These are phyloP conservation scores for Tetrapedia diversipes DNA, from an alignment of 2,888 invertebrate species.

Conservation along the genomic window DNA sequence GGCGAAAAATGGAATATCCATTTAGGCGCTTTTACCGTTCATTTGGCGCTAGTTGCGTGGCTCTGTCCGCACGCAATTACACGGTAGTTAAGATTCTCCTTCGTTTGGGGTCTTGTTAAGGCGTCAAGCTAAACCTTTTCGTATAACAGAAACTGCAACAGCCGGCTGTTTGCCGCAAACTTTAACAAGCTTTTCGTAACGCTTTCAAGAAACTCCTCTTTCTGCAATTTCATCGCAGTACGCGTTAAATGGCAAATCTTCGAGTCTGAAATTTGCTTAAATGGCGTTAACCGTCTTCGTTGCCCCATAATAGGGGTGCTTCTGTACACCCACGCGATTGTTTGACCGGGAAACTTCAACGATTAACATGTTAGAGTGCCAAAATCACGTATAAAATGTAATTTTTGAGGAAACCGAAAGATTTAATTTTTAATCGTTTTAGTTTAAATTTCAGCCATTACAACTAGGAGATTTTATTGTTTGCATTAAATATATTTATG, in stretches of 20 bases:
- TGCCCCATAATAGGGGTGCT: no score
- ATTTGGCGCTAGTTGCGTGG: constrained; percentile 29
- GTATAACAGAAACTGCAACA: constrained; percentile 34
- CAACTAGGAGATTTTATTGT: no score
- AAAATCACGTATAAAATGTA: no score
- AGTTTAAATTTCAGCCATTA: no score
- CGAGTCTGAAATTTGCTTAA: no score
- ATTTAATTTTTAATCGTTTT: no score
- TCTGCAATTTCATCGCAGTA: constrained; percentile 26
- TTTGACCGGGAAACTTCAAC: no score
- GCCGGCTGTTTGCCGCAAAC: constrained; percentile 34
- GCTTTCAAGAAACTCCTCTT: constrained; percentile 20
- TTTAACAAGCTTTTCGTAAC: constrained; percentile 19
- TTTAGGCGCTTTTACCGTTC: constrained; percentile 13
- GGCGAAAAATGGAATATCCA: constrained; percentile 3
- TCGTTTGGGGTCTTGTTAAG: constrained; percentile 37
- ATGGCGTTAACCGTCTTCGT: no score
- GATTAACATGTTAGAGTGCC: no score
- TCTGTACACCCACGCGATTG: no score
- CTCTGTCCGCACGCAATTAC: constrained; percentile 39
- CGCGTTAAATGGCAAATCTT: constrained; percentile 4
- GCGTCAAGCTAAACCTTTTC: constrained; percentile 26
- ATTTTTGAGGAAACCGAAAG: no score
- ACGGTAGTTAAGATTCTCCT: constrained; percentile 39
- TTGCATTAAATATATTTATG: no score